Evolutionary conservation across 1,140 invertebrate genomes (phyloP), one percentile per base, ranked within the genome.

Genomic region (Lineus longissimus): DNA sequence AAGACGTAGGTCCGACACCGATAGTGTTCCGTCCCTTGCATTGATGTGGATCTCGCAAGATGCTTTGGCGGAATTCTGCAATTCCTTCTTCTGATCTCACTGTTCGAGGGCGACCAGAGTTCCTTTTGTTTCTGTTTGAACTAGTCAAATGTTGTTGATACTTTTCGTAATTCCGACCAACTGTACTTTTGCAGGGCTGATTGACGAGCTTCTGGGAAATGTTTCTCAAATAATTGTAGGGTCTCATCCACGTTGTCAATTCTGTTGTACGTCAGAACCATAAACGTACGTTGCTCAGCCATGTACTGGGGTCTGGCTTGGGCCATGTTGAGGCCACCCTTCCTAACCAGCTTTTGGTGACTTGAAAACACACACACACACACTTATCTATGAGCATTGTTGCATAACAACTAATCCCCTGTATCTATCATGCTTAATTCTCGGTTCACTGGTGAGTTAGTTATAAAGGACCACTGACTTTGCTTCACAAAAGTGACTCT

Each of bases 21-120:
- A 51, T 4, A 27, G 6, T n/a, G n/a, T 51, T 51, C 25, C 47
- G 47, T 7, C 47, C 6, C n/a, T 4, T 7, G n/a, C 47, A 7
- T 4, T n/a, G 6, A n/a, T 51, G 4, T 19, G 47, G 47, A n/a
- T 51, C n/a, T 6, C 6, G 4, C 19, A 7, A 7, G n/a, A 51
- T 4, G n/a, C 4, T 4, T 51, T 51, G 19, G 4, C n/a, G 47
- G n/a, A 51, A 4, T 7, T n/a, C 6, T 51, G 6, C 6, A 4
- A 51, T n/a, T 7, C 9, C n/a, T n/a, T n/a, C 6, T 6, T 4
- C 6, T 27, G 47, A 4, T 51, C 25, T 4, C 9, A n/a, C 6
- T 9, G 47, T 51, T 51, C 47, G 47, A 51, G 47, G 47, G n/a
- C 47, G 47, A 9, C 47, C 47, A 7, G 47, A 51, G n/a, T 51